These are phyloP conservation scores for Thunnus thynnus DNA, from an alignment of 2,113 vertebrate genomes.

Conservation along the genomic window DNA sequence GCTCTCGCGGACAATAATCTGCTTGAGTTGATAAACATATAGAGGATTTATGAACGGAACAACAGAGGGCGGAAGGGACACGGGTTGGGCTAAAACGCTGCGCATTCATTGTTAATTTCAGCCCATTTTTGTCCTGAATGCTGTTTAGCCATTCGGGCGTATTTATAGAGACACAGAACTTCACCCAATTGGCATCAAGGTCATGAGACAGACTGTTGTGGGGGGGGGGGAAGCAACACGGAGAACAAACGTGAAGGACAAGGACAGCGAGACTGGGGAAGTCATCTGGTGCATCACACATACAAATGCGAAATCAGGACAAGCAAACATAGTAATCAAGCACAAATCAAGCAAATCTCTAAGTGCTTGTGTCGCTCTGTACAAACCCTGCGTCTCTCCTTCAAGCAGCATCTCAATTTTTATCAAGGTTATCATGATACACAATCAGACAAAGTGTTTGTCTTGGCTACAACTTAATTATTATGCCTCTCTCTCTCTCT, in stretches of 20 bases:
- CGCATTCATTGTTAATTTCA: conserved; percentile 19
- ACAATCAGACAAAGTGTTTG: conserved; percentile 45
- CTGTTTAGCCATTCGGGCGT: not conserved
- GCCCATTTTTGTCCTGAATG: not conserved
- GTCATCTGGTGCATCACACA: not conserved
- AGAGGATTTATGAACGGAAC: conserved; percentile 23
- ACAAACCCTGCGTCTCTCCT: not conserved
- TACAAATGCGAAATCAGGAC: conserved; percentile 26
- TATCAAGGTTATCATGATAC: conserved; percentile 47
- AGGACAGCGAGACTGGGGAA: not conserved
- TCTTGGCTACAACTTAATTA: conserved; percentile 26
- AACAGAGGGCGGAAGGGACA: not conserved
- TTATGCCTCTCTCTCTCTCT: not conserved
- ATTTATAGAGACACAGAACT: conserved; percentile 9
- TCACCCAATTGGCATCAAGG: conserved; percentile 48
- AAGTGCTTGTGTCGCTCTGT: not conserved
- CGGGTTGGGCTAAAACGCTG: not conserved
- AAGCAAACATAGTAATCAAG: conserved; percentile 22
- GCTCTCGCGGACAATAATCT: conserved; percentile 33
- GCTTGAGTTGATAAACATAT: conserved; percentile 29
- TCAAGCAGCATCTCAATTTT: conserved; percentile 2
- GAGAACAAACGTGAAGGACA: conserved; percentile 6
- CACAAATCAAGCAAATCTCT: conserved; percentile 8
- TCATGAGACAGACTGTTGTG: conserved; percentile 2
- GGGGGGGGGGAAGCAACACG: not conserved